These are phyloP conservation scores for Anastatus disparis DNA, from an alignment of 1,140 invertebrate genomes.

Conservation along the genomic window DNA sequence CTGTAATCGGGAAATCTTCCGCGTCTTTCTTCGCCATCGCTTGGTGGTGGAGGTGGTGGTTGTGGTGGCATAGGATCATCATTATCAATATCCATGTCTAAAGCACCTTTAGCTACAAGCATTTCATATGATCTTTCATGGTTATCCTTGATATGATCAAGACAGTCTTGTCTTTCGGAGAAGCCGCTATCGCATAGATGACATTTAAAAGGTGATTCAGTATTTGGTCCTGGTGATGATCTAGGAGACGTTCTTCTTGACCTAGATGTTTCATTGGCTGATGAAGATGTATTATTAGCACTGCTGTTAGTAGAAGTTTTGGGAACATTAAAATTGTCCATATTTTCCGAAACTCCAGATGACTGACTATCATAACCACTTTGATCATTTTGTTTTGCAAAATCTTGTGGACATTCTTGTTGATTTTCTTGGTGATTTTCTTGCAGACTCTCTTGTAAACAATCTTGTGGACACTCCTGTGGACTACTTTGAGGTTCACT, in stretches of 20 bases:
- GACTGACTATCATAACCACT: constrained; percentile 66
- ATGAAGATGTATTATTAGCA: constrained; percentile 17
- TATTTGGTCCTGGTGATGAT: constrained; percentile 48
- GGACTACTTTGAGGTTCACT: constrained; percentile 57
- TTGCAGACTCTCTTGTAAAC: not conserved
- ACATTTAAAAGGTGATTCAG: constrained; percentile 82
- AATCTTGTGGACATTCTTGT: not conserved
- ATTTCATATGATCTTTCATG: constrained; percentile 81
- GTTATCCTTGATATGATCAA: constrained; percentile 81
- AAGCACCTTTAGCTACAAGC: constrained; percentile 81
- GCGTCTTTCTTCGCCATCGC: constrained; percentile 68
- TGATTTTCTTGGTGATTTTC: no score
- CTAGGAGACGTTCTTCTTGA: constrained; percentile 48
- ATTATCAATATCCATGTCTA: constrained; percentile 71
- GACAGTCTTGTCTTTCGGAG: constrained; percentile 78
- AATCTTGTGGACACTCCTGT: constrained; percentile 41
- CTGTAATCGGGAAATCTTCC: constrained; percentile 87
- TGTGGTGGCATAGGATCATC: constrained; percentile 55
- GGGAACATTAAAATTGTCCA: constrained; percentile 23
- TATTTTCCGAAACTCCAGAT: constrained; percentile 46
- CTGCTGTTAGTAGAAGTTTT: constrained; percentile 33
- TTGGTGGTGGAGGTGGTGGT: constrained; percentile 50
- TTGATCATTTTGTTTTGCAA: constrained; percentile 52
- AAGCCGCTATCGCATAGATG: constrained; percentile 91
- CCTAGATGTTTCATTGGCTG: constrained; percentile 42